These are phyloP conservation scores for Pseudocheirus occidentalis DNA, from an alignment of 2,797 vertebrate species.

Conservation along the genomic window DNA sequence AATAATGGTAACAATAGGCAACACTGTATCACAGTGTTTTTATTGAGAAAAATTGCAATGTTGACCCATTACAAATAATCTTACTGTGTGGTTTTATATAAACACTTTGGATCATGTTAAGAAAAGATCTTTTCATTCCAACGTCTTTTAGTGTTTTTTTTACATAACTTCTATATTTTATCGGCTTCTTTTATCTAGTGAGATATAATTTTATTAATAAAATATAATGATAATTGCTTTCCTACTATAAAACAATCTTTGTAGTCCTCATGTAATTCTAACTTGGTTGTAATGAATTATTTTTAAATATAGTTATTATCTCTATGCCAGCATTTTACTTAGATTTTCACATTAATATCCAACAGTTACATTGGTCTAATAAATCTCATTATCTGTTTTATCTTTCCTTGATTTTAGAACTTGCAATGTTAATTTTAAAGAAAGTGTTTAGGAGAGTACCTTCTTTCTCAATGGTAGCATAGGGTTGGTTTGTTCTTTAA, in stretches of 20 bases:
- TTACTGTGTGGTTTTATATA: background rate
- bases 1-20: background rate
- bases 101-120: background rate
- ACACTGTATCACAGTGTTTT: background rate
- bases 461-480: background rate
- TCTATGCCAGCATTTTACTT: background rate
- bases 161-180: background rate
- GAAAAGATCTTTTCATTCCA: background rate
- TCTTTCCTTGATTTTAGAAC: background rate
- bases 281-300: background rate
- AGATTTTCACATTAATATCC: background rate
- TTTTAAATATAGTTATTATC: background rate
- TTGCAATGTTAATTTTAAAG: background rate
- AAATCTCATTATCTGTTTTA: background rate
- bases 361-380: background rate
- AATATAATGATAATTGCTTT: background rate
- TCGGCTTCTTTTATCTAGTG: background rate
- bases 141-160: background rate
- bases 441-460: background rate
- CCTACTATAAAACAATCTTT: background rate
- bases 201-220: background rate
- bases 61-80: background rate
- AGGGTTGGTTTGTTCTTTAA: background rate
- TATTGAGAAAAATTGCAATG: background rate
- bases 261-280: background rate